Percentiles rank a stretch among this genome's conserved stretches.
phyloP scores from a whole-genome alignment of 2,888 invertebrate genomes.

The Coremacera marginata region DNA sequence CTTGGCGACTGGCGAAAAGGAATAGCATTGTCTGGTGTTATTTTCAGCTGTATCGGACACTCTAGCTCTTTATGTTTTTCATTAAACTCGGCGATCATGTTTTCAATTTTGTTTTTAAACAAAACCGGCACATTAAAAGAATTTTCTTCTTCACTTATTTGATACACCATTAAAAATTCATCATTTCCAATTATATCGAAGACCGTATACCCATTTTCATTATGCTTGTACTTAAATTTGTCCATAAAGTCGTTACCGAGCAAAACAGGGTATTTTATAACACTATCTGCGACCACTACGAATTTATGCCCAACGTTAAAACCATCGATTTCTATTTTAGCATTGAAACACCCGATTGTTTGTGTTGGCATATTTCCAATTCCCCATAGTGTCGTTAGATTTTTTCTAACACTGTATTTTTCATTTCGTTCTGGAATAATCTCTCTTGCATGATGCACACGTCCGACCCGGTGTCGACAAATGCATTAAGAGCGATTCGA shows the following conservation, averaged over 20 bases:
- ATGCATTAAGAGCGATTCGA: slow-evolving; percentile 23
- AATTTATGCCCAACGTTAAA: slow-evolving; percentile 26
- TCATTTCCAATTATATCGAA: too few relatives aligned
- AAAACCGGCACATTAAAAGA: too few relatives aligned
- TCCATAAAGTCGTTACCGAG: background rate
- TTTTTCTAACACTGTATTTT: background rate
- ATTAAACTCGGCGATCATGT: too few relatives aligned
- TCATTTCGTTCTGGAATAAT: slow-evolving; percentile 6
- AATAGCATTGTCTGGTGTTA: background rate
- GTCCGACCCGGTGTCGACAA: slow-evolving; percentile 19
- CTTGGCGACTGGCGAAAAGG: slow-evolving; percentile 1
- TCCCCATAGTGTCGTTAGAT: background rate
- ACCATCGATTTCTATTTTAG: background rate
- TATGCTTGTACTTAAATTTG: too few relatives aligned
- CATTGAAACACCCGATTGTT: too few relatives aligned
- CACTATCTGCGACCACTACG: slow-evolving; percentile 16
- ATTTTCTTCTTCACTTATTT: too few relatives aligned
- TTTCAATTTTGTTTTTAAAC: too few relatives aligned
- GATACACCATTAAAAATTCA: too few relatives aligned
- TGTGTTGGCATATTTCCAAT: too few relatives aligned
- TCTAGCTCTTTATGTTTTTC: background rate
- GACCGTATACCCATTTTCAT: too few relatives aligned
- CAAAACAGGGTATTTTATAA: background rate
- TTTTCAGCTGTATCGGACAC: slow-evolving; percentile 20
- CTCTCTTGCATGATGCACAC: slow-evolving; percentile 17